These are phyloP conservation scores for Apodemus agrarius DNA, from an alignment of 2,797 vertebrate genomes.

Conservation along the genomic window DNA sequence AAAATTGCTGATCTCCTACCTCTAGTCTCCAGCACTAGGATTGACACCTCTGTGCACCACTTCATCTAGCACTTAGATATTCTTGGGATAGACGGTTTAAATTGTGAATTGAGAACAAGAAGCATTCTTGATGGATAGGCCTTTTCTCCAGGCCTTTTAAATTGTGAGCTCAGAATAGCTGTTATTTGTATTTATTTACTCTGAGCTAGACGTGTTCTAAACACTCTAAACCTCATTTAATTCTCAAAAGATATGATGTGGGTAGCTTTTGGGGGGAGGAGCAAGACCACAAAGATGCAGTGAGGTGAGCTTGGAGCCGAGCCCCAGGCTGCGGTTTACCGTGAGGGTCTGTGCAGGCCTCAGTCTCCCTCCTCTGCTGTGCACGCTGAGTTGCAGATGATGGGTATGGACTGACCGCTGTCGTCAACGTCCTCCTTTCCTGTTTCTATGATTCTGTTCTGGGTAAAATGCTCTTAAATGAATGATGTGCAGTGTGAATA, in stretches of 20 bases:
- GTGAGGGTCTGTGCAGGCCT: background rate
- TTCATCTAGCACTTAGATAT: background rate
- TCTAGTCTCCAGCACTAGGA: background rate
- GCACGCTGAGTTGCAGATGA: background rate
- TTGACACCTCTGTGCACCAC: background rate
- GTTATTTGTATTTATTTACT: background rate
- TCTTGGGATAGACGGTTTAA: constrained; percentile 27
- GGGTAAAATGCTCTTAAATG: background rate
- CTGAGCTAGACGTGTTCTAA: background rate
- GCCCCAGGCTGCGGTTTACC: background rate
- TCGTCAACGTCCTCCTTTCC: background rate
- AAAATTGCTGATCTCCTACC: background rate
- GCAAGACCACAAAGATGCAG: background rate
- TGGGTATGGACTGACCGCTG: background rate
- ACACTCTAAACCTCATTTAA: background rate
- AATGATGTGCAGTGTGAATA: background rate
- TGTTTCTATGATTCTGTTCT: background rate
- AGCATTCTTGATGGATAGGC: background rate
- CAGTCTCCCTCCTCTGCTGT: background rate
- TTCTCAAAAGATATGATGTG: background rate
- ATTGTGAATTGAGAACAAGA: background rate
- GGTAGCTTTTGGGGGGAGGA: background rate
- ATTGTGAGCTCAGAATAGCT: background rate
- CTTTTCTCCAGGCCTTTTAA: background rate
- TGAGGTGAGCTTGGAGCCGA: background rate